Conservation (phyloP, 2,113 vertebrate genomes). For the Otolemur garnettii region DNA sequence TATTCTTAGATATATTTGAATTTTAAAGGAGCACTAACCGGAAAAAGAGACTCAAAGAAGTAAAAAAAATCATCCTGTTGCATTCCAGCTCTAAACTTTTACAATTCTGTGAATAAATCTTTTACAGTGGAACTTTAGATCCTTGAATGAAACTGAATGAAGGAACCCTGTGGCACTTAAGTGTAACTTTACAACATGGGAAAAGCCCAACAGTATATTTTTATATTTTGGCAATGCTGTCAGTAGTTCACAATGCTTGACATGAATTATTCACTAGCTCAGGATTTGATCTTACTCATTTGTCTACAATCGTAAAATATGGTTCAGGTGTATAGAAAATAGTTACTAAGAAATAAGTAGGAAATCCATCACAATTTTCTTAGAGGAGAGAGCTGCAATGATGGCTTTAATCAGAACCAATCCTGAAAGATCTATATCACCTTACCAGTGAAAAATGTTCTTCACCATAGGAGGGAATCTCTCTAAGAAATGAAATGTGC, state of each 20-base stretch:
- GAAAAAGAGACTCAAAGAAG: conserved; percentile 31
- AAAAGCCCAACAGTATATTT: conserved; percentile 35
- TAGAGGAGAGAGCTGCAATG: conserved; percentile 31
- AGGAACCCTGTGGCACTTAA: not conserved
- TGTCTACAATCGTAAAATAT: conserved; percentile 77
- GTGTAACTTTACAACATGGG: not conserved
- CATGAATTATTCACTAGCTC: conserved; percentile 78
- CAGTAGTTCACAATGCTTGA: conserved; percentile 39
- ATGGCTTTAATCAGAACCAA: conserved; percentile 72
- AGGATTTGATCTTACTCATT: conserved; percentile 61
- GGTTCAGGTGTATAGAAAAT: conserved; percentile 55
- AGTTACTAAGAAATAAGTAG: conserved; percentile 56
- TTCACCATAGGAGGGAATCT: not conserved
- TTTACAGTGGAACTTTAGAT: not conserved
- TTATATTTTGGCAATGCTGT: conserved; percentile 47
- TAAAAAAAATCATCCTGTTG: not conserved
- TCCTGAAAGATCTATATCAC: conserved; percentile 60
- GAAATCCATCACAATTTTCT: conserved; percentile 69
- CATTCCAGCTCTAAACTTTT: conserved; percentile 10
- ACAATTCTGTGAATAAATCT: conserved; percentile 42
- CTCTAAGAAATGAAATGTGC: not conserved
- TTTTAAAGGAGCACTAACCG: conserved; percentile 40
- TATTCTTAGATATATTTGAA: conserved; percentile 27
- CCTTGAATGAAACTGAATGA: not conserved
- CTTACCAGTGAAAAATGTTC: conserved; percentile 49